Conservation (phyloP, 2,888 invertebrate genomes). For the Drosophila kambysellisi region DNA sequence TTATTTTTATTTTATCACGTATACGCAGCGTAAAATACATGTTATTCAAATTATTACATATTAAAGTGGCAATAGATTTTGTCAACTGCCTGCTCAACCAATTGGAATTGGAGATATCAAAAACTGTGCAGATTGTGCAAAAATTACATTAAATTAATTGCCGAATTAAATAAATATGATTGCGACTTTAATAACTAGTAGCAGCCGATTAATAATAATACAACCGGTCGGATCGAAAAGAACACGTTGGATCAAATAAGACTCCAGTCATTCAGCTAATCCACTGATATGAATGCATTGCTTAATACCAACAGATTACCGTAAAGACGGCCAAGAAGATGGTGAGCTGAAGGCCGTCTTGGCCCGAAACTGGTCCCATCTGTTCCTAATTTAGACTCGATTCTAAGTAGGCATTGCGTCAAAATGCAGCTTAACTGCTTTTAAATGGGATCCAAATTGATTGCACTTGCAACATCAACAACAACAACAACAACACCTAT, state of each 20-base stretch:
- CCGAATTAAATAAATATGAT: slow-evolving; percentile 56
- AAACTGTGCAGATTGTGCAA: slow-evolving; percentile 42
- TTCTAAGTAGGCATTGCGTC: slow-evolving; percentile 40
- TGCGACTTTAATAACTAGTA: slow-evolving; percentile 57
- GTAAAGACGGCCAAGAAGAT: slow-evolving; percentile 18
- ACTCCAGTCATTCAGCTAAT: slow-evolving; percentile 36
- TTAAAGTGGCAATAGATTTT: slow-evolving; percentile 20
- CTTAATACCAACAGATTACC: slow-evolving; percentile 33
- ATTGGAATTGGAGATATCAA: slow-evolving; percentile 26
- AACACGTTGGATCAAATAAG: slow-evolving; percentile 5
- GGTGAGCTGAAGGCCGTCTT: slow-evolving; percentile 39
- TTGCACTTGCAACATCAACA: slow-evolving; percentile 45
- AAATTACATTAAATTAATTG: slow-evolving; percentile 30
- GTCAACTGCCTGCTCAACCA: slow-evolving; percentile 4
- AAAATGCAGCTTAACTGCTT: slow-evolving; percentile 38
- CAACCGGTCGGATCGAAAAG: slow-evolving; percentile 28
- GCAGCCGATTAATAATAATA: slow-evolving; percentile 48
- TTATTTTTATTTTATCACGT: not conserved
- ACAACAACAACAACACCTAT: slow-evolving; percentile 5
- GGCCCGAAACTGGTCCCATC: slow-evolving; percentile 35
- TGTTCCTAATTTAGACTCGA: slow-evolving; percentile 40
- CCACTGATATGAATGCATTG: slow-evolving; percentile 33
- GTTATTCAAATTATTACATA: slow-evolving; percentile 12
- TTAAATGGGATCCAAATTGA: slow-evolving; percentile 24
- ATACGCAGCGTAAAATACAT: slow-evolving; percentile 18